A percentile compares a stretch with the other conserved stretches of the same genome.
Evolutionary conservation across 2,888 invertebrate genomes (phyloP).

Genomic region (Chrysolina oricalcia): DNA sequence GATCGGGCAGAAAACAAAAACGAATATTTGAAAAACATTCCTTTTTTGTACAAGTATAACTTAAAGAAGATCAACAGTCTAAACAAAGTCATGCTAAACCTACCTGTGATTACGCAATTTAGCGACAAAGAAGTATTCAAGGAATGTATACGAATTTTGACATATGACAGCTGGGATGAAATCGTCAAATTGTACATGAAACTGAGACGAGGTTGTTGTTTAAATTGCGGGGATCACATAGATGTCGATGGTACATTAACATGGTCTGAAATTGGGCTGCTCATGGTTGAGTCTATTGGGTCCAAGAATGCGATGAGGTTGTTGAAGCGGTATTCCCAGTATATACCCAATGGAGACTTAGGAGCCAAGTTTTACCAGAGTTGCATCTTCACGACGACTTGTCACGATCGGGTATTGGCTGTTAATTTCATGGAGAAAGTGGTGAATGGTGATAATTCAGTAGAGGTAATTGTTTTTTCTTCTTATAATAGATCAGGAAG

Average conservation of each 20-base stretch:
- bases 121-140: slow-evolving; percentile 75
- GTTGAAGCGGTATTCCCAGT: slow-evolving; percentile 74
- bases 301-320: slow-evolving; percentile 75
- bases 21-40: slow-evolving; percentile 76
- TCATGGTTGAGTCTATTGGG: slow-evolving; percentile 78
- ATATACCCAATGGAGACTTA: slow-evolving; percentile 76
- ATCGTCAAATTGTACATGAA: slow-evolving; percentile 75
- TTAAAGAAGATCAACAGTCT: slow-evolving; percentile 72
- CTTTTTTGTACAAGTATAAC: slow-evolving; percentile 78
- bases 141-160: slow-evolving; percentile 74
- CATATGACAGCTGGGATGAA: slow-evolving; percentile 77
- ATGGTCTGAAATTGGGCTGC: slow-evolving; percentile 77
- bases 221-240: slow-evolving; percentile 76
- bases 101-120: slow-evolving; percentile 77
- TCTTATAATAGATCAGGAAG: too few species aligned
- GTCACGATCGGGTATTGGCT: slow-evolving; percentile 34
- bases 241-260: slow-evolving; percentile 73
- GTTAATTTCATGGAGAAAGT: slow-evolving; percentile 47
- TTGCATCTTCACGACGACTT: slow-evolving; percentile 70
- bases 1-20: slow-evolving; percentile 61
- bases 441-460: slow-evolving; percentile 33
- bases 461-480: slow-evolving; percentile 39
- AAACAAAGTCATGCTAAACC: slow-evolving; percentile 73
- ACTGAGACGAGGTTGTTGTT: slow-evolving; percentile 75
- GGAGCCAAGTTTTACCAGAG: slow-evolving; percentile 78